Conservation (phyloP, 2,113 vertebrate genomes). For the Lethenteron reissneri region DNA sequence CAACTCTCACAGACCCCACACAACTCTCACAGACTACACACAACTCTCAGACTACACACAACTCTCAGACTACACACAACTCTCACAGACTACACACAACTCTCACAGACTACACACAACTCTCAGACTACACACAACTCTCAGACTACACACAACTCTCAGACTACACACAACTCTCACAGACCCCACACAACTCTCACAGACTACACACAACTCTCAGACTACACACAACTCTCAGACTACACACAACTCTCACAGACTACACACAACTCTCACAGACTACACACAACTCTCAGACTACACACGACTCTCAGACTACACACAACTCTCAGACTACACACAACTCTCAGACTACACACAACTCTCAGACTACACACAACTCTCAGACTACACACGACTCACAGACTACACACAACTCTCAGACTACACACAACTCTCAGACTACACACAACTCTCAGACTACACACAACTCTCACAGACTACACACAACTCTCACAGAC, state of each 20-base stretch:
- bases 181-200: no score
- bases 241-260: background rate
- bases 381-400: no score
- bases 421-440: no score
- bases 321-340: no score
- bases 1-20: background rate
- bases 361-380: background rate
- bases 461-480: no score
- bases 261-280: background rate
- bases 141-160: background rate
- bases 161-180: no score
- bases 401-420: background rate
- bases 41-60: background rate
- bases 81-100: no score
- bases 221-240: background rate
- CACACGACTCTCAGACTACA: no score
- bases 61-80: background rate
- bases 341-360: background rate
- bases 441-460: background rate
- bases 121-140: no score
- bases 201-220: background rate
- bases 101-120: background rate
- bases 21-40: background rate
- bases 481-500: background rate
- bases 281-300: background rate